These are phyloP conservation scores for Anguilla pacifica DNA, from an alignment of 2,797 vertebrate species.

Conservation along the genomic window DNA sequence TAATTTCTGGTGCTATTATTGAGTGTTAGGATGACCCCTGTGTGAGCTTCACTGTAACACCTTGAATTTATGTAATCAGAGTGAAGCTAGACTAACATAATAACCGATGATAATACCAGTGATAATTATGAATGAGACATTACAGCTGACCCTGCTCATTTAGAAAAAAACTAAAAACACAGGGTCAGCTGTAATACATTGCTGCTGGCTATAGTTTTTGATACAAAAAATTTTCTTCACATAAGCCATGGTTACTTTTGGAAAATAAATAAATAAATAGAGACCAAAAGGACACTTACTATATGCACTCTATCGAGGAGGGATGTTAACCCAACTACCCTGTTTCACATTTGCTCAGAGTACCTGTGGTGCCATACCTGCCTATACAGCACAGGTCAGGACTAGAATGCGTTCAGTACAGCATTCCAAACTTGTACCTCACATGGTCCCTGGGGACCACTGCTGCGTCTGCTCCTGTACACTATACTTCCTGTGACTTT, in stretches of 20 bases:
- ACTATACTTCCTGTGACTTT: background rate
- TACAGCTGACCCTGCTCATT: slow-evolving; percentile 1
- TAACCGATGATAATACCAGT: background rate
- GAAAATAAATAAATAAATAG: no score
- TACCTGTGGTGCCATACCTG: background rate
- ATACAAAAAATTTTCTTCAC: no score
- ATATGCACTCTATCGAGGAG: background rate
- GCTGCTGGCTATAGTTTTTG: no score
- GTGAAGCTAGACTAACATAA: background rate
- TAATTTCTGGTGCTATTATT: slow-evolving; percentile 22
- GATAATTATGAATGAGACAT: background rate
- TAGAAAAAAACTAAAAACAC: background rate
- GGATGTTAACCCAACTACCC: background rate
- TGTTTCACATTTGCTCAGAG: background rate
- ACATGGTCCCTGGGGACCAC: background rate
- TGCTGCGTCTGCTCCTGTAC: background rate
- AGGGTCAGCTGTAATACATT: background rate
- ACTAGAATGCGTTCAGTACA: background rate
- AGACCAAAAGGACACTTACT: background rate
- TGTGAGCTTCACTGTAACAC: background rate
- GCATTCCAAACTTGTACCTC: background rate
- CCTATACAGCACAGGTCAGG: background rate
- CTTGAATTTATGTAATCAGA: background rate
- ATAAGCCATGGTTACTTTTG: no score
- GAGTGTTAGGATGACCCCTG: background rate